A percentile compares a stretch with the other conserved stretches of the same genome.
Conservation (phyloP, 2,797 vertebrate genomes). For the Sebastes cheni region DNA sequence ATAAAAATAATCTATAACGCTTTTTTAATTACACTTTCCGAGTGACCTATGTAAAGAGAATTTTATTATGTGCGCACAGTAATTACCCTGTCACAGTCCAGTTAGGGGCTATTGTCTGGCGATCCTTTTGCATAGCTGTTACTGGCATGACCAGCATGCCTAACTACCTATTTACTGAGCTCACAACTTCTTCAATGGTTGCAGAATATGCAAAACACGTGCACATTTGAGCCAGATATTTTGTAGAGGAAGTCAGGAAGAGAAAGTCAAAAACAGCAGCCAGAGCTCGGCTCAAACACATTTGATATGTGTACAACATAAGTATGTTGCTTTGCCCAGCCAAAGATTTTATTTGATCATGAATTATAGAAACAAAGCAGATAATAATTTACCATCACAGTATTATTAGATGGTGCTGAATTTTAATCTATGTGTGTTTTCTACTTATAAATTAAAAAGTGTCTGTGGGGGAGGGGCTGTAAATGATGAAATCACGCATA, state of each 20-base stretch:
- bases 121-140: constrained; percentile 89
- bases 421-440: constrained; percentile 27
- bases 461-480: not conserved
- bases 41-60: constrained; percentile 97
- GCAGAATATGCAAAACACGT: constrained; percentile 85
- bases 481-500: constrained; percentile 40
- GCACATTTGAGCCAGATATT: constrained; percentile 86
- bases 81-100: constrained; percentile 99
- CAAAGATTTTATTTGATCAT: not conserved
- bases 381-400: not conserved
- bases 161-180: constrained; percentile 89
- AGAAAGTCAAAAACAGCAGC: constrained; percentile 19
- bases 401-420: not conserved
- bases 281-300: not conserved
- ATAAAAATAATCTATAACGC: constrained; percentile 99
- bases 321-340: not conserved
- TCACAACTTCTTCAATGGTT: constrained; percentile 86
- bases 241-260: constrained; percentile 69
- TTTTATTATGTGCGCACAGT: constrained; percentile 96
- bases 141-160: constrained; percentile 90
- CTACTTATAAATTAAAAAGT: constrained; percentile 3
- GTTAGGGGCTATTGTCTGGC: constrained; percentile 95
- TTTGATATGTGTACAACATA: not conserved
- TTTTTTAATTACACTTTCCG: constrained; percentile 99
- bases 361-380: constrained; percentile 8